Evolutionary conservation across 2,888 invertebrate genomes (phyloP).

Genomic region (Leucophenga montana): DNA sequence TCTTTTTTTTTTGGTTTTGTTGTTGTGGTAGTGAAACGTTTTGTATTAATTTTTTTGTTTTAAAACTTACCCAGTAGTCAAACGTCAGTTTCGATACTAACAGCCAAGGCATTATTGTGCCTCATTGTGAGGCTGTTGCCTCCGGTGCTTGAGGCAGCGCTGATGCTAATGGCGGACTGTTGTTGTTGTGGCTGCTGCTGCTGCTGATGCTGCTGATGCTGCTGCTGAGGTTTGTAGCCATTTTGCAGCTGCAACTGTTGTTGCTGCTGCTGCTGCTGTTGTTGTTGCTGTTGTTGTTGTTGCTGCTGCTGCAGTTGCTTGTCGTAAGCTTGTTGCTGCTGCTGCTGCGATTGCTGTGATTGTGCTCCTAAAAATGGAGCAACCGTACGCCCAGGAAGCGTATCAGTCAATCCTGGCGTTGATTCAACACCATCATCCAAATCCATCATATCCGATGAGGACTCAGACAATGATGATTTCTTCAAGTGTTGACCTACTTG

Average conservation of each 20-base stretch:
- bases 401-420: slow-evolving; percentile 73
- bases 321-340: slow-evolving; percentile 34
- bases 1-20: background rate
- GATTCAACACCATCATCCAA: slow-evolving; percentile 86
- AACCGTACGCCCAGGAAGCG: slow-evolving; percentile 71
- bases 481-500: slow-evolving; percentile 88
- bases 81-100: slow-evolving; percentile 96
- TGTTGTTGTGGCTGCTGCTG: slow-evolving; percentile 57
- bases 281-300: slow-evolving; percentile 57
- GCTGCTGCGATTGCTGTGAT: slow-evolving; percentile 57
- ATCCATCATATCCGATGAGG: slow-evolving; percentile 93
- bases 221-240: slow-evolving; percentile 57
- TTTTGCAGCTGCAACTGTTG: slow-evolving; percentile 52
- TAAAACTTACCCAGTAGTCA: slow-evolving; percentile 88
- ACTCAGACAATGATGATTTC: slow-evolving; percentile 90
- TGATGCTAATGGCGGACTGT: slow-evolving; percentile 62
- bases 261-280: slow-evolving; percentile 47
- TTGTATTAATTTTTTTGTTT: slow-evolving; percentile 16
- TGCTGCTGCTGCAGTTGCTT: slow-evolving; percentile 48
- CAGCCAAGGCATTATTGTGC: slow-evolving; percentile 87
- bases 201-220: slow-evolving; percentile 60
- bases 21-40: background rate
- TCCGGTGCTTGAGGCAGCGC: slow-evolving; percentile 57
- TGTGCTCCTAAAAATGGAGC: slow-evolving; percentile 73
- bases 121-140: slow-evolving; percentile 81